phyloP scores from a whole-genome alignment of 2,113 vertebrate genomes.

The Amphiprion percula region DNA sequence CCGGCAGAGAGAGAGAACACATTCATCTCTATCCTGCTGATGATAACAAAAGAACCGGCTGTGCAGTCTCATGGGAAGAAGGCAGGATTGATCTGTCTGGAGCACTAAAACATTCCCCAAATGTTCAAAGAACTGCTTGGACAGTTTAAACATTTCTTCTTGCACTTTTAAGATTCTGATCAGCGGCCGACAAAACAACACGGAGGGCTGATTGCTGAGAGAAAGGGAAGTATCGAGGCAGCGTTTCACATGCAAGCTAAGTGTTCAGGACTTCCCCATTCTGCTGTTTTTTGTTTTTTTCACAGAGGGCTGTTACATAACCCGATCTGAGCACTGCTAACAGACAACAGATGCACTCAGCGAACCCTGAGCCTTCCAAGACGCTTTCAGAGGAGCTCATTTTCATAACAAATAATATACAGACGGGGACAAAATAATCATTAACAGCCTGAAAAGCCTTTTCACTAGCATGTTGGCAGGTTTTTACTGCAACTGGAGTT shows the following conservation, averaged over 20 bases:
- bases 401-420: conserved; percentile 16
- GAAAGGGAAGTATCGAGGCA: conserved; percentile 61
- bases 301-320: conserved; percentile 76
- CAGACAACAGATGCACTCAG: conserved; percentile 55
- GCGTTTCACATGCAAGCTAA: conserved; percentile 45
- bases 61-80: conserved; percentile 32
- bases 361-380: conserved; percentile 38
- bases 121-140: conserved; percentile 23
- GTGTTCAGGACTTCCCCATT: conserved; percentile 67
- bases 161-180: conserved; percentile 57
- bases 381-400: conserved; percentile 1
- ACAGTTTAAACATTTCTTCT: conserved; percentile 40
- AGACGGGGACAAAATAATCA: neutral
- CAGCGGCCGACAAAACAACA: conserved; percentile 8
- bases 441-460: neutral
- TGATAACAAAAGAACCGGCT: conserved; percentile 37
- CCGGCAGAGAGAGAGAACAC: conserved; percentile 5
- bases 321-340: conserved; percentile 29
- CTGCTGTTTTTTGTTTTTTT: conserved; percentile 16
- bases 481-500: neutral
- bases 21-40: conserved; percentile 32
- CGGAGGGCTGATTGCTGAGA: conserved; percentile 33
- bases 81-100: conserved; percentile 26
- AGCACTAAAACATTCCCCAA: conserved; percentile 21
- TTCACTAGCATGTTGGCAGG: neutral